Conservation (phyloP, 2,113 vertebrate species). For the Xiphophorus hellerii region DNA sequence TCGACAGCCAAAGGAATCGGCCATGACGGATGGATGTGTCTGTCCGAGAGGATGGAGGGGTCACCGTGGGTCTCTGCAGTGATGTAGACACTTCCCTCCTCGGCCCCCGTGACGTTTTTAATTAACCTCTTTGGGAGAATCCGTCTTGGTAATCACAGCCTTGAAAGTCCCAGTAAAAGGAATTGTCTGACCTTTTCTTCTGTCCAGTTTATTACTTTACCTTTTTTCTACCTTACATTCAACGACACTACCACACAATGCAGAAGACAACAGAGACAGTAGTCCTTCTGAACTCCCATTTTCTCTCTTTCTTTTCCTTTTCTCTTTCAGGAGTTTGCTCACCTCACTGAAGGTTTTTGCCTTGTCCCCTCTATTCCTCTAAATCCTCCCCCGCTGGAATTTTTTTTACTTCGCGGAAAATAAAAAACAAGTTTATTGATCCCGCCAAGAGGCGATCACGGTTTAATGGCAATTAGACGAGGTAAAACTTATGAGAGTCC, state of each 20-base stretch:
- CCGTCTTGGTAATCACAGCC: constrained; percentile 53
- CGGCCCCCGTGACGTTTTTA: constrained; percentile 61
- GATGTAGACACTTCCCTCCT: constrained; percentile 64
- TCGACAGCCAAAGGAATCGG: constrained; percentile 42
- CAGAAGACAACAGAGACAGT: constrained; percentile 6
- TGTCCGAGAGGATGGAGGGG: constrained; percentile 53
- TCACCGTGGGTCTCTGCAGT: constrained; percentile 43
- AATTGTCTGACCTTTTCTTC: constrained; percentile 56
- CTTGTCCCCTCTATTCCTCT: constrained; percentile 14
- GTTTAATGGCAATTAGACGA: constrained; percentile 42
- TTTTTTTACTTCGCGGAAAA: constrained; percentile 28
- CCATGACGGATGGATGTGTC: constrained; percentile 59
- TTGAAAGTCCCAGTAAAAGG: constrained; percentile 53
- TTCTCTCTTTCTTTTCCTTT: constrained; percentile 5
- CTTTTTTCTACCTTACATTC: constrained; percentile 14
- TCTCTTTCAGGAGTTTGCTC: constrained; percentile 7
- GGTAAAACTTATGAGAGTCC: constrained; percentile 17
- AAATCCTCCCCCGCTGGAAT: constrained; percentile 24
- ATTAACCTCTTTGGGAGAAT: constrained; percentile 72
- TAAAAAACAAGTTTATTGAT: constrained; percentile 28
- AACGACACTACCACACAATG: constrained; percentile 19
- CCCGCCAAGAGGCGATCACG: constrained; percentile 19
- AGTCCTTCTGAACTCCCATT: constrained; percentile 12
- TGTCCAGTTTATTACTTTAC: constrained; percentile 20
- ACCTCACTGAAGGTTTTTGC: constrained; percentile 17